Percentiles rank a stretch among this genome's conserved stretches.
phyloP scores from a whole-genome alignment of 2,888 invertebrate genomes.

The Yponomeuta plumbellus region DNA sequence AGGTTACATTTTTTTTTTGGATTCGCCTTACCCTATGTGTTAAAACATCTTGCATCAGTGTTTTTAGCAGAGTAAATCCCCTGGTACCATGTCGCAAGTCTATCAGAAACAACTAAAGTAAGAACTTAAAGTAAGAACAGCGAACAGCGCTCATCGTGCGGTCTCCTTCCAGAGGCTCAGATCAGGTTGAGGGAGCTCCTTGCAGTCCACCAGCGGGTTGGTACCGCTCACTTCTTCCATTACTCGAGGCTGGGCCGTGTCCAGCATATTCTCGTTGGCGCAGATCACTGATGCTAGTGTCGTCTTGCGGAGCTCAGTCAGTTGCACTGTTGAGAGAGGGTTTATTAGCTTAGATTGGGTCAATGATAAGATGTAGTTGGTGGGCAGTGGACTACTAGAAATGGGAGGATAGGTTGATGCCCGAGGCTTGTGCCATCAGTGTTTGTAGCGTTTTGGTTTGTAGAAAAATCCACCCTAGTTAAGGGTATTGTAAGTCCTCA shows the following conservation, averaged over 20 bases:
- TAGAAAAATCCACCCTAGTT: no score
- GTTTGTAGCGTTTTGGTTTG: no score
- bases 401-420: not conserved
- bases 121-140: no score
- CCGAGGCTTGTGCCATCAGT: no score
- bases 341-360: not conserved
- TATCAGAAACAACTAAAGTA: no score
- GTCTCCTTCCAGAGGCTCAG: constrained; percentile 75
- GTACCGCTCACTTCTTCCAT: constrained; percentile 79
- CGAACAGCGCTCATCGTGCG: not conserved
- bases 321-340: constrained; percentile 77
- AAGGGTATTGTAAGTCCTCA: no score
- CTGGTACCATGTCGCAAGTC: no score
- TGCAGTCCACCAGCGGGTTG: constrained; percentile 80
- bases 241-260: constrained; percentile 79
- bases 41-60: no score
- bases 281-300: constrained; percentile 85
- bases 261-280: constrained; percentile 82
- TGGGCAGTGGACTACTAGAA: not conserved
- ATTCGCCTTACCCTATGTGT: no score
- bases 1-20: no score
- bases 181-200: constrained; percentile 74
- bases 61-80: no score
- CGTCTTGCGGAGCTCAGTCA: constrained; percentile 86
- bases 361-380: no score